phyloP scores from a whole-genome alignment of 2,888 invertebrate species.

The Ophion ellenae region DNA sequence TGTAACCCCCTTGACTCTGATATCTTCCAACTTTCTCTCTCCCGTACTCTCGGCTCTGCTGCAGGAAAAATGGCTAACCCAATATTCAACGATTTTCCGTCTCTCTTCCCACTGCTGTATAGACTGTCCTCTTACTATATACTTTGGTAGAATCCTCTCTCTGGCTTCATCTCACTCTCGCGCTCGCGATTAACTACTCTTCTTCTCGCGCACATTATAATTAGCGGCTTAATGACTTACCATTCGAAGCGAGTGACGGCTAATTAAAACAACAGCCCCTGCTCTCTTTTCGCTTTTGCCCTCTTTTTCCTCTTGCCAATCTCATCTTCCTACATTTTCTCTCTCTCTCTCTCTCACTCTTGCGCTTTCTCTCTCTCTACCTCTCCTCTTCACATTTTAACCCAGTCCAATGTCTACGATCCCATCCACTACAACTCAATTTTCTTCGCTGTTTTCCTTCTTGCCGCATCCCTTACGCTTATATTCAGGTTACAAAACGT shows the following conservation, averaged over 20 bases:
- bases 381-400: slow-evolving; percentile 46
- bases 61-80: slow-evolving; percentile 56
- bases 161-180: slow-evolving; percentile 11
- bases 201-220: slow-evolving; percentile 83
- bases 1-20: slow-evolving; percentile 27
- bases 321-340: neutral
- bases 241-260: slow-evolving; percentile 79
- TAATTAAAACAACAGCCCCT: slow-evolving; percentile 82
- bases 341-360: slow-evolving; percentile 48
- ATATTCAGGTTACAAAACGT: neutral
- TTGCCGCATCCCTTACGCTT: slow-evolving; percentile 29
- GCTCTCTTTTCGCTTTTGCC: slow-evolving; percentile 61
- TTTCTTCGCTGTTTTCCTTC: slow-evolving; percentile 26
- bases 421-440: slow-evolving; percentile 19
- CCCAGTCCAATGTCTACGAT: slow-evolving; percentile 51
- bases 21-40: slow-evolving; percentile 39
- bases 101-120: slow-evolving; percentile 32
- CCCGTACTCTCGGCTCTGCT: slow-evolving; percentile 30
- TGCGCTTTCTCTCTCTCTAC: neutral
- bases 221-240: slow-evolving; percentile 83
- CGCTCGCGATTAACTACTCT: slow-evolving; percentile 75
- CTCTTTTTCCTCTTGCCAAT: slow-evolving; percentile 60
- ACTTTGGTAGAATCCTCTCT: slow-evolving; percentile 16
- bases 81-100: slow-evolving; percentile 63
- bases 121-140: slow-evolving; percentile 5